These are phyloP conservation scores for Limosa lapponica DNA, from an alignment of 2,797 vertebrate genomes.

Conservation along the genomic window DNA sequence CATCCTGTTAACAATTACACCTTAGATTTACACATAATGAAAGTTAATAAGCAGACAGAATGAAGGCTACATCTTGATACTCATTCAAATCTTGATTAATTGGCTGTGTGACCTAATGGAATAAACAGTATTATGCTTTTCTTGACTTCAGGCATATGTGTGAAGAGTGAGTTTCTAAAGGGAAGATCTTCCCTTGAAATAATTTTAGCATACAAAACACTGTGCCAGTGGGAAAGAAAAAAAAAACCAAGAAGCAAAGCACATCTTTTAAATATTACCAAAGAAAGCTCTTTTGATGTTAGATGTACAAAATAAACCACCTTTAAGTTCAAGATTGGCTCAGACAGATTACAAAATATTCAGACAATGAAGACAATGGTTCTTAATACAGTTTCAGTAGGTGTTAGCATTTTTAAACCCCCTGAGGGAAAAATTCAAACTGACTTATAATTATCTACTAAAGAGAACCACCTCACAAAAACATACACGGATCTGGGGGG, in stretches of 20 bases:
- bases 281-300: constrained; percentile 34
- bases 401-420: constrained; percentile 15
- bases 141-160: constrained; percentile 40
- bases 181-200: constrained; percentile 43
- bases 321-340: constrained; percentile 34
- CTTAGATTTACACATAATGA: constrained; percentile 79
- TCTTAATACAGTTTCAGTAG: constrained; percentile 21
- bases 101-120: constrained; percentile 68
- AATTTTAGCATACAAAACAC: constrained; percentile 48
- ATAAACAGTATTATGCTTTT: constrained; percentile 60
- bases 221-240: background rate
- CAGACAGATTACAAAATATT: constrained; percentile 48
- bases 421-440: constrained; percentile 11
- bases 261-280: constrained; percentile 26
- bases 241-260: background rate
- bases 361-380: constrained; percentile 51
- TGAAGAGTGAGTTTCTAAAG: constrained; percentile 57
- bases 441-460: constrained; percentile 11
- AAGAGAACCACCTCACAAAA: background rate
- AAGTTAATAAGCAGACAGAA: constrained; percentile 83
- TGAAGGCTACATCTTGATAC: constrained; percentile 77
- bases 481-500: background rate
- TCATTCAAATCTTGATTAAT: constrained; percentile 80
- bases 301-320: constrained; percentile 37
- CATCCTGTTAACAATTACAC: constrained; percentile 83